Percentiles rank a stretch among this genome's conserved stretches.
These are phyloP conservation scores for Psophia crepitans DNA, from an alignment of 2,113 vertebrate genomes.

Conservation along the genomic window DNA sequence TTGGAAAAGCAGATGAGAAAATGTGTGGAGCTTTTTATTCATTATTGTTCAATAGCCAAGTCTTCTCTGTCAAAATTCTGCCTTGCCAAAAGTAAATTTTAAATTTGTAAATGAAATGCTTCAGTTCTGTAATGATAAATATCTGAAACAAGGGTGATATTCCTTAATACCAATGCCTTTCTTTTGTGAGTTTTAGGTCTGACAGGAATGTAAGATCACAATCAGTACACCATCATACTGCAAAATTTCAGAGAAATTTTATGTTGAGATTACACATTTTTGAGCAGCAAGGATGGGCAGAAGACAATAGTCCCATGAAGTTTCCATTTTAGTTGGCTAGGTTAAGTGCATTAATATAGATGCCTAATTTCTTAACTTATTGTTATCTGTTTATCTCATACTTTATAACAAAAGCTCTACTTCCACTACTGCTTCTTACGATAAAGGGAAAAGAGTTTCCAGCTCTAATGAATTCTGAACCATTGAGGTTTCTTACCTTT, in stretches of 20 bases:
- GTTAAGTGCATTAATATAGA: background rate
- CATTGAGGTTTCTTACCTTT: background rate
- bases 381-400: background rate
- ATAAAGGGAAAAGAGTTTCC: background rate
- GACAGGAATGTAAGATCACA: background rate
- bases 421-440: background rate
- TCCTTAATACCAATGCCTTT: background rate
- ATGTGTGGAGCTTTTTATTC: conserved; percentile 28
- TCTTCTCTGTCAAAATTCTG: background rate
- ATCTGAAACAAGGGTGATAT: background rate
- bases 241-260: background rate
- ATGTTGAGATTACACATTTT: background rate
- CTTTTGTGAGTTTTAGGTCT: background rate
- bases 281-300: background rate
- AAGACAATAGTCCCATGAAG: background rate
- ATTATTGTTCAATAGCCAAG: conserved; percentile 50
- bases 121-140: background rate
- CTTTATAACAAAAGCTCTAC: background rate
- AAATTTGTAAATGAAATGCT: background rate
- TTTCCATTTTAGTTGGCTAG: background rate
- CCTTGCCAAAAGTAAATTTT: conserved; percentile 26
- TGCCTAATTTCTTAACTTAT: background rate
- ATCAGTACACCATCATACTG: background rate
- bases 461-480: background rate
- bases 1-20: conserved; percentile 51